A percentile compares a stretch with the other conserved stretches of the same genome.
Conservation (phyloP, 2,888 invertebrate genomes). For the Amblyteles armatorius region DNA sequence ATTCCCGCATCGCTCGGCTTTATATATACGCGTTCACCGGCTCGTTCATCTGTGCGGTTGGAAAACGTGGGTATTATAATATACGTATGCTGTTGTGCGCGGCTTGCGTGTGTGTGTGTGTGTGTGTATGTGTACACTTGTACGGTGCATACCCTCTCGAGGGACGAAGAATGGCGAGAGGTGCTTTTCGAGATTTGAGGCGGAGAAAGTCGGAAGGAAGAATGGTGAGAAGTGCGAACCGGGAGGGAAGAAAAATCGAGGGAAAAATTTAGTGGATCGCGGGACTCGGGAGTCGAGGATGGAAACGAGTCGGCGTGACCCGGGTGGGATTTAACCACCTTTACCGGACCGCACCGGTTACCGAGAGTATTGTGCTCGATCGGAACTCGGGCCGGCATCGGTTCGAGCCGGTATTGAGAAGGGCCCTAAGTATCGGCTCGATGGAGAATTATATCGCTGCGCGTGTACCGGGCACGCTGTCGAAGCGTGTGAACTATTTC, state of each 20-base stretch:
- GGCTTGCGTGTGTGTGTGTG: too few relatives aligned
- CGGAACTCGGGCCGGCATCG: too few relatives aligned
- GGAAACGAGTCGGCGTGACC: too few relatives aligned
- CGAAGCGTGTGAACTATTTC: too few relatives aligned
- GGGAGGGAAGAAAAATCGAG: slow-evolving; percentile 8
- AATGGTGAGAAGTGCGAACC: neutral
- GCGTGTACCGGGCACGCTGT: too few relatives aligned
- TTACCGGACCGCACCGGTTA: too few relatives aligned
- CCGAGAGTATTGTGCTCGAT: too few relatives aligned
- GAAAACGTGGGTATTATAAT: slow-evolving; percentile 10
- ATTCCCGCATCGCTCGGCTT: slow-evolving; percentile 51
- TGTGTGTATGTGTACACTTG: neutral
- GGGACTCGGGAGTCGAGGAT: neutral
- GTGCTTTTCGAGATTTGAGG: slow-evolving; percentile 35
- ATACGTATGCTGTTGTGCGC: neutral
- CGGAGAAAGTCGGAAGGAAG: neutral
- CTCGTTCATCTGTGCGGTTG: slow-evolving; percentile 10
- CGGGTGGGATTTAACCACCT: too few relatives aligned
- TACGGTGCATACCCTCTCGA: neutral
- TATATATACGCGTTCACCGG: slow-evolving; percentile 35
- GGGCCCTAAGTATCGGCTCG: too few relatives aligned
- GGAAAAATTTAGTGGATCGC: neutral
- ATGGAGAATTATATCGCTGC: too few relatives aligned
- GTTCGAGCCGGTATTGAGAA: too few relatives aligned
- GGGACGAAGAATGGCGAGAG: slow-evolving; percentile 33